Base-by-base conservation (phyloP, 2,888 invertebrate genomes). In the Physocephala rufipes region DNA sequence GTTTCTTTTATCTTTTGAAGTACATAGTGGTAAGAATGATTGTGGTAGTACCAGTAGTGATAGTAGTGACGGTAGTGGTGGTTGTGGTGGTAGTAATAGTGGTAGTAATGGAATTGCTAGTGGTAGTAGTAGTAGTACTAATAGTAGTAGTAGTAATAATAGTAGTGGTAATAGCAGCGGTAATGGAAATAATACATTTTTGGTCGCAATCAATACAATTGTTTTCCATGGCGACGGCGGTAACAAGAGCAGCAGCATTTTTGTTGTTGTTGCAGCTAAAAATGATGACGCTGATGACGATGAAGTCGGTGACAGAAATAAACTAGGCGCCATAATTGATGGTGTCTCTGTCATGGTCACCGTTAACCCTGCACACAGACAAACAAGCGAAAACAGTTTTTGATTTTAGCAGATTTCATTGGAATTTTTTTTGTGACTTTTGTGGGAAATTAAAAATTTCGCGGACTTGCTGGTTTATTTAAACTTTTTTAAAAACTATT, bases 341-440 rank as follows among this genome's bases (percentile, higher is more conserved):
- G 71, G 53, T 36, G 67, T 7, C 28, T 53, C 62, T 24, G 71
- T 53, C 36, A 67, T 66, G 61, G 61, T 75, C 79, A 78, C 79
- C 79, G 80, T 87, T 86, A 87, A 86, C 87, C 88, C 88, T 88
- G 88, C 88, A 88, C 88, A 88, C 88, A 88, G 88, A 88, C 88
- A 88, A 87, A 87, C 88, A 88, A 88, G 86, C 88, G 87, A 87
- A 84, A 83, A 76, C 65, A 71, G 69, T 64, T 65, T 73, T 70
- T 36, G 36, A 74, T 72, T 71, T 74, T 71, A 75, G 73, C 24
- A 73, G 70, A 70, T 70, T 71, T 72, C 43, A 51, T 71, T 74
- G 65, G 45, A 53, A n/a, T n/a, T n/a, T n/a, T 63, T 66, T 74
- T 66, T 67, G 53, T 71, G 36, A 64, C 71, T 75, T 73, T 74